Evolutionary conservation across 23 tunicate species (phyloP).

Genomic region (Ciona savignyi): DNA sequence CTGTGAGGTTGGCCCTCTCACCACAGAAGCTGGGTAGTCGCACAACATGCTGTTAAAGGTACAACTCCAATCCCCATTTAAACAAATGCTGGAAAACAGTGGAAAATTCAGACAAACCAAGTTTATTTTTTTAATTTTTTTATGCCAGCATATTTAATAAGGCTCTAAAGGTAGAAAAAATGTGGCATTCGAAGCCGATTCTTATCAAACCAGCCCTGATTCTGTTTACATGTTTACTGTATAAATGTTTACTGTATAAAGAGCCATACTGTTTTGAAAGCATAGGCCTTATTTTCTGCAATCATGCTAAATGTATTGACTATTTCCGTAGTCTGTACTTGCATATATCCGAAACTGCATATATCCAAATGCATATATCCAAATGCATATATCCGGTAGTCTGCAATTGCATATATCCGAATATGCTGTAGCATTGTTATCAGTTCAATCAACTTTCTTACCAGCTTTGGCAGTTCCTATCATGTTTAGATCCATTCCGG

Average conservation of each 20-base stretch:
- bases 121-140: not conserved
- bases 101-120: not conserved
- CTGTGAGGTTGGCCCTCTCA: slow-evolving; percentile 64
- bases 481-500: slow-evolving; percentile 30
- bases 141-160: too few relatives aligned
- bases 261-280: too few relatives aligned
- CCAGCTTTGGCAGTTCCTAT: slow-evolving; percentile 83
- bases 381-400: not conserved
- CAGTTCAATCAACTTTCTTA: slow-evolving; percentile 4
- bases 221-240: too few relatives aligned
- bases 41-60: slow-evolving; percentile 66
- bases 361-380: too few relatives aligned
- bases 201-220: too few relatives aligned
- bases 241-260: too few relatives aligned
- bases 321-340: too few relatives aligned
- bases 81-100: slow-evolving; percentile 55
- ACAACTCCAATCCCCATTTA: slow-evolving; percentile 71
- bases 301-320: too few relatives aligned
- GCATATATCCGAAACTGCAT: too few relatives aligned
- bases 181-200: too few relatives aligned
- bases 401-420: not conserved
- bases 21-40: slow-evolving; percentile 75
- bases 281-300: too few relatives aligned
- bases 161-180: too few relatives aligned
- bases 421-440: not conserved